These are phyloP conservation scores for Ladona fulva DNA, from an alignment of 1,140 invertebrate species.

Conservation along the genomic window DNA sequence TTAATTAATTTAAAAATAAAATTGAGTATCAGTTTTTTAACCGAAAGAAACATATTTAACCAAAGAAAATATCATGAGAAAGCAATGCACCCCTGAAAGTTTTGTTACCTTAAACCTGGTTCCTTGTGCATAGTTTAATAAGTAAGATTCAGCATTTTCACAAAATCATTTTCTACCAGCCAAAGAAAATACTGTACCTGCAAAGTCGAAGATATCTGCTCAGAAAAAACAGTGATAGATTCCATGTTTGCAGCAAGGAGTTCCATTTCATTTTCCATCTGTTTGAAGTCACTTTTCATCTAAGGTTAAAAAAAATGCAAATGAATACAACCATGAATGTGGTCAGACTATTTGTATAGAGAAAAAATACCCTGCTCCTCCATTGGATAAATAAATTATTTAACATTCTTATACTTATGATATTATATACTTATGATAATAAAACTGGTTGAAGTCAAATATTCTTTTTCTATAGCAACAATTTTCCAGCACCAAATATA, in stretches of 20 bases:
- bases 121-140: conserved; percentile 40
- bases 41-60: no score
- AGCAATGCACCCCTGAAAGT: conserved; percentile 76
- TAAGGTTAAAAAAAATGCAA: no score
- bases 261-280: conserved; percentile 97
- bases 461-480: no score
- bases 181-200: conserved; percentile 38
- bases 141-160: not conserved
- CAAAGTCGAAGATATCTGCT: conserved; percentile 83
- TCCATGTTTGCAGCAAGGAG: conserved; percentile 85
- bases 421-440: no score
- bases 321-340: conserved; percentile 18
- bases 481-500: no score
- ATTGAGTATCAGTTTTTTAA: no score
- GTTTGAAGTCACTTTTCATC: conserved; percentile 96
- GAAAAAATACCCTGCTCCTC: not conserved
- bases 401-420: no score
- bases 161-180: not conserved
- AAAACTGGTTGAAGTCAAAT: no score
- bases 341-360: not conserved
- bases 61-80: no score
- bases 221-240: conserved; percentile 84
- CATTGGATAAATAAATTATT: conserved; percentile 16
- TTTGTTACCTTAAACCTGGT: conserved; percentile 81
- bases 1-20: no score